Evolutionary conservation across 2,113 vertebrate genomes (phyloP).

Genomic region (Cyprinodon variegatus): DNA sequence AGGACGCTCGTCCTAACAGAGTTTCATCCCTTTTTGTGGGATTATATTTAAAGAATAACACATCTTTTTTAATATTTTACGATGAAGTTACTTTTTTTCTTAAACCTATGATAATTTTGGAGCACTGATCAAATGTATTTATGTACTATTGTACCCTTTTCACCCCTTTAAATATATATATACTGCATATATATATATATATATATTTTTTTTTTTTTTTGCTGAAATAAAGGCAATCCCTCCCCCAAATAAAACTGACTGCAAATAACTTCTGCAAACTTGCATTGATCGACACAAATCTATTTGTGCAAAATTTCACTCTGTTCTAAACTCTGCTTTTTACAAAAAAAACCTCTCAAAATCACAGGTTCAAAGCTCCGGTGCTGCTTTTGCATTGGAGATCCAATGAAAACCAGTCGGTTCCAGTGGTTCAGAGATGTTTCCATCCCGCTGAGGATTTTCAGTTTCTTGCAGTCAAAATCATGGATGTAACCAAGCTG

Average conservation of each 20-base stretch:
- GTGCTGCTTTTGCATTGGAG: conserved; percentile 12
- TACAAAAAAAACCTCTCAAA: not conserved
- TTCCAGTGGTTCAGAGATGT: not conserved
- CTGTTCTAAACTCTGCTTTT: not conserved
- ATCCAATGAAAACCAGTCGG: conserved; percentile 14
- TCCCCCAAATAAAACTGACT: conserved; percentile 49
- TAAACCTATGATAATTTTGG: conserved; percentile 7
- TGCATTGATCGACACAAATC: conserved; percentile 20
- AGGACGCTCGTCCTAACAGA: not conserved
- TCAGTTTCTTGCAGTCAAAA: conserved; percentile 80
- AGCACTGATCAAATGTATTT: conserved; percentile 20
- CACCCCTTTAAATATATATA: too few species aligned
- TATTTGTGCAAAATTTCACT: not conserved
- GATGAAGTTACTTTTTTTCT: conserved; percentile 1
- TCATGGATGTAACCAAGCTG: conserved; percentile 79
- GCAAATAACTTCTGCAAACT: not conserved
- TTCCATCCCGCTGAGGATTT: conserved; percentile 4
- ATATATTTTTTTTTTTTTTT: conserved; percentile 5
- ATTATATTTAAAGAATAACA: accelerated
- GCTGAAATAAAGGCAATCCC: conserved; percentile 8
- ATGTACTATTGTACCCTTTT: not conserved
- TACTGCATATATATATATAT: too few species aligned
- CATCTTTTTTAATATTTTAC: conserved; percentile 23
- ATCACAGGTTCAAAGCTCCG: conserved; percentile 6
- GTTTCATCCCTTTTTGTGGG: not conserved